Evolutionary conservation across 1,140 invertebrate genomes (phyloP).

Genomic region (Listronotus oregonensis): DNA sequence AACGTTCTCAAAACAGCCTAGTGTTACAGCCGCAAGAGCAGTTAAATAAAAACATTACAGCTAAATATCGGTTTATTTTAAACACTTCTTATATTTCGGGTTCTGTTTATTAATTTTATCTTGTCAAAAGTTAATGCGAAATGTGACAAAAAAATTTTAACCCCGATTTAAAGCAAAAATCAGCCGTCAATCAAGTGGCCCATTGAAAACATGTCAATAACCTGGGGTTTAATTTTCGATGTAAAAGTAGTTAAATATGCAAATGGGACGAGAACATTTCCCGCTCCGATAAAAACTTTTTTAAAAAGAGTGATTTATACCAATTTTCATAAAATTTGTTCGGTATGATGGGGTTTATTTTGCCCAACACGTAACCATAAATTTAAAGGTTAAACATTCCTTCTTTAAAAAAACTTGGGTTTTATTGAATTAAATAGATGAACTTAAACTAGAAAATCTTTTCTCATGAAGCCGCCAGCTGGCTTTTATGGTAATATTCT

Average conservation of each 20-base stretch:
- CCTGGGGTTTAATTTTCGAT: slow-evolving; percentile 30
- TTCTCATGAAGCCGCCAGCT: too few relatives aligned
- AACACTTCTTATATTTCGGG: too few relatives aligned
- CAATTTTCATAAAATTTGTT: slow-evolving; percentile 37
- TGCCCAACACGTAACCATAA: slow-evolving; percentile 28
- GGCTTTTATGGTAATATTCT: too few relatives aligned
- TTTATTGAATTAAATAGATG: slow-evolving; percentile 2
- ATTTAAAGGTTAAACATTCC: slow-evolving; percentile 21
- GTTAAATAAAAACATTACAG: too few relatives aligned
- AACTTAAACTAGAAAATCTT: neutral
- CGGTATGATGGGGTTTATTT: slow-evolving; percentile 27
- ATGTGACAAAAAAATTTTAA: slow-evolving; percentile 22
- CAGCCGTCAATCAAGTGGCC: slow-evolving; percentile 32
- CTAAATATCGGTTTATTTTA: too few relatives aligned
- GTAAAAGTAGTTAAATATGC: slow-evolving; percentile 35
- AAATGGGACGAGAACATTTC: slow-evolving; percentile 25
- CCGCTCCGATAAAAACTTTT: slow-evolving; percentile 32
- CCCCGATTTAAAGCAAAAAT: slow-evolving; percentile 24
- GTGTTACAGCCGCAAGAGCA: too few relatives aligned
- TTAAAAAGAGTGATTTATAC: slow-evolving; percentile 40
- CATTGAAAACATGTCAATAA: slow-evolving; percentile 37
- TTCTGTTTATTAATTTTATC: slow-evolving; percentile 17
- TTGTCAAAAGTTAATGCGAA: slow-evolving; percentile 11
- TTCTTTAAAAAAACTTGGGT: slow-evolving; percentile 2
- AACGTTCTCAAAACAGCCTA: too few relatives aligned